Conservation (phyloP, 1,140 invertebrate species). For the Drosophila eugracilis region DNA sequence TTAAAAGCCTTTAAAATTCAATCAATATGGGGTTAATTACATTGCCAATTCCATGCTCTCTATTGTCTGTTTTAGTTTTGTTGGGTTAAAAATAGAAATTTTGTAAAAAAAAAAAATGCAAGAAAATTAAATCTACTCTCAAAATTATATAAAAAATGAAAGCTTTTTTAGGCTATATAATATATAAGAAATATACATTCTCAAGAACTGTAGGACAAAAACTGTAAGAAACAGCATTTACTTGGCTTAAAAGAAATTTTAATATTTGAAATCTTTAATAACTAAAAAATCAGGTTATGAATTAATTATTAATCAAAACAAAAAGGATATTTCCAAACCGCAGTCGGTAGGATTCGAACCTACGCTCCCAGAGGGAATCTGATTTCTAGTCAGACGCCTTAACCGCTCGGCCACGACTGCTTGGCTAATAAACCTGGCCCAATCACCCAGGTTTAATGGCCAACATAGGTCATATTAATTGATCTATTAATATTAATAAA, state of each 20-base stretch:
- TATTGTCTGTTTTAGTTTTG: constrained; percentile 1
- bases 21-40: constrained; percentile 74
- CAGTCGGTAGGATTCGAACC: constrained; percentile 94
- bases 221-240: too few species aligned
- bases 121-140: too few species aligned
- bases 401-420: constrained; percentile 93
- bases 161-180: too few species aligned
- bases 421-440: background rate
- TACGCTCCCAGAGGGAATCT: constrained; percentile 94
- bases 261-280: too few species aligned
- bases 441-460: background rate
- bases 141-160: too few species aligned
- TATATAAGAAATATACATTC: too few species aligned
- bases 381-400: constrained; percentile 94
- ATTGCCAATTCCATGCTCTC: constrained; percentile 42
- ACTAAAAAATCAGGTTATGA: too few species aligned
- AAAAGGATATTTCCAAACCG: constrained; percentile 74
- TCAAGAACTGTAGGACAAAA: too few species aligned
- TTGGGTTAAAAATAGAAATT: background rate
- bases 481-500: background rate
- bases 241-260: too few species aligned
- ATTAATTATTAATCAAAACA: background rate
- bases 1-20: constrained; percentile 73
- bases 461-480: too few species aligned
- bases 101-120: too few species aligned